Evolutionary conservation across 2,797 vertebrate species (phyloP), one percentile per base, ranked within the genome.

Genomic region (Lindbergichthys nudifrons): DNA sequence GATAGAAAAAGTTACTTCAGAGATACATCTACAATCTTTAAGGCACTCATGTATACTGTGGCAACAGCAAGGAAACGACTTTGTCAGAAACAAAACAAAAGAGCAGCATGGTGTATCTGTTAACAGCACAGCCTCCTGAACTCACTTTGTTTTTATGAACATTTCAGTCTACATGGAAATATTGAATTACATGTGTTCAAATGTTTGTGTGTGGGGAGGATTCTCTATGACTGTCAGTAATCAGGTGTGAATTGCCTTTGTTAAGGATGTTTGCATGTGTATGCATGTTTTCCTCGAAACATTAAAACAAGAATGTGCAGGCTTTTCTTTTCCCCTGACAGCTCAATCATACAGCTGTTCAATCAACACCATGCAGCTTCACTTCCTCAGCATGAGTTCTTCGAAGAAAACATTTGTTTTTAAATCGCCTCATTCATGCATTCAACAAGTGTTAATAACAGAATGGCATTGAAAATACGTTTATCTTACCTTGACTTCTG

Each of bases 401-500:
- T 26, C 4, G 26, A 26, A 26, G 26, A 5, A 26, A 26, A 13
- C 9, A 1, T 30, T 36, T 2, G 10, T 5, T 2, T 2, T 3
- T 12, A 13, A 1, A 15, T 12, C 50, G 15, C 5, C 46, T 48
- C 30, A 59, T 48, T 12, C 19, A 39, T n/a, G 9, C 7, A n/a
- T 36, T 50, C 41, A 69, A 39, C 54, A 26, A 21, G 21, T 53
- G 21, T 51, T 1, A 36, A 16, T 53, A 45, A 41, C 39, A 63
- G 42, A 9, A 16, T 19, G 53, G 12, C 75, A 1, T 50, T 11
- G 42, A 4, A 50, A 16, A 81, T 4, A 23, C 11, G n/a, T 65
- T 2, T 16, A 26, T 69, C 2, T 94, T 86, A 98, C 97, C 97
- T 99, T 96, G 65, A 93, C 94, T 90, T 99, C 97, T 3, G 97